phyloP scores from a whole-genome alignment of 2,888 invertebrate genomes.

The Clostera curtula region DNA sequence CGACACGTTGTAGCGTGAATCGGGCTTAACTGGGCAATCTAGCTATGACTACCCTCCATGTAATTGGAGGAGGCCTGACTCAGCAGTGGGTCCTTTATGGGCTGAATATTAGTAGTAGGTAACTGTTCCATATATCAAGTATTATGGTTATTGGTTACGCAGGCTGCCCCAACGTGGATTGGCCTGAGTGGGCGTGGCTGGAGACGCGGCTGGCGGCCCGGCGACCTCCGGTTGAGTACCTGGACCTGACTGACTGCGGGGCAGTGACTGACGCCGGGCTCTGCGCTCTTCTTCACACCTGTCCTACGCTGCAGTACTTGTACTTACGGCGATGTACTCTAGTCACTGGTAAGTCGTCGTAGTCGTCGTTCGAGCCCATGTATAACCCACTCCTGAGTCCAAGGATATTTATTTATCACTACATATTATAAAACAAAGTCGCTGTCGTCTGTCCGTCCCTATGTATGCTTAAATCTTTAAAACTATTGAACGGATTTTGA shows the following conservation, averaged over 20 bases:
- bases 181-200: slow-evolving; percentile 81
- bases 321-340: slow-evolving; percentile 91
- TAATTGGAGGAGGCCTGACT: no score
- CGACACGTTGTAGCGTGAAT: no score
- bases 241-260: slow-evolving; percentile 93
- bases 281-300: slow-evolving; percentile 88
- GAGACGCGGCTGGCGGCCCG: slow-evolving; percentile 75
- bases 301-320: slow-evolving; percentile 89
- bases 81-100: no score
- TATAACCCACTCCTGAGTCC: background rate
- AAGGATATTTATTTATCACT: background rate
- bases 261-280: slow-evolving; percentile 89
- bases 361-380: background rate
- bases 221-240: slow-evolving; percentile 85
- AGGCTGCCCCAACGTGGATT: slow-evolving; percentile 87
- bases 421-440: background rate
- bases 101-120: no score
- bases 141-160: no score
- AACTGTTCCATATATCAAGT: no score
- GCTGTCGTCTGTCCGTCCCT: no score
- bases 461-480: no score
- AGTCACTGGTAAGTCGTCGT: slow-evolving; percentile 80
- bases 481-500: no score
- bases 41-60: no score
- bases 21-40: no score